Percentiles rank a stretch among this genome's conserved stretches.
These are phyloP conservation scores for Drosophila punjabiensis DNA, from an alignment of 1,140 invertebrate species.

Conservation along the genomic window DNA sequence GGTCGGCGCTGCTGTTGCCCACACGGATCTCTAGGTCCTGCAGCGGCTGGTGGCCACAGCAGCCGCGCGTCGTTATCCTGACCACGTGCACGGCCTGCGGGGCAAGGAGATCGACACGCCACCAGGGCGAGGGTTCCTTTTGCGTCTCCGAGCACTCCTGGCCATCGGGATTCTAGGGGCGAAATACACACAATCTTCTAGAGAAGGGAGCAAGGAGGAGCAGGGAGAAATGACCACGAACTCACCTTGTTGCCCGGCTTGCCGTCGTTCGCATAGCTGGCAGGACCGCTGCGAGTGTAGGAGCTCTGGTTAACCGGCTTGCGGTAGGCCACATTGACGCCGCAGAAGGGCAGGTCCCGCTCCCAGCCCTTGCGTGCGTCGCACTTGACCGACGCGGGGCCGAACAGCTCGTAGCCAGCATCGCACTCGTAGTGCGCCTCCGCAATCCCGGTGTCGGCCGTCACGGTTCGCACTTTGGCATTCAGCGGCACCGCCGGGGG, in stretches of 20 bases:
- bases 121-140: slow-evolving; percentile 95
- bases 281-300: slow-evolving; percentile 92
- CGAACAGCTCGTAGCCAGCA: slow-evolving; percentile 92
- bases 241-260: slow-evolving; percentile 87
- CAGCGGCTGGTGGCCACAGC: slow-evolving; percentile 95
- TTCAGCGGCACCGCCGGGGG: slow-evolving; percentile 94
- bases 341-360: slow-evolving; percentile 93
- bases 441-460: slow-evolving; percentile 78
- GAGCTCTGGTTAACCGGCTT: slow-evolving; percentile 96
- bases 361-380: slow-evolving; percentile 90
- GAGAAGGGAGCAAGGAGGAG: too few species aligned
- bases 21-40: slow-evolving; percentile 96
- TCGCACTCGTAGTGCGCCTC: slow-evolving; percentile 93
- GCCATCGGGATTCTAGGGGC: slow-evolving; percentile 91
- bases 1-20: slow-evolving; percentile 94
- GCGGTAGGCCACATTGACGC: slow-evolving; percentile 94
- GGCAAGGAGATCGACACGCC: slow-evolving; percentile 94
- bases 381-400: slow-evolving; percentile 88
- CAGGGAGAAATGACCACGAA: rapidly evolving
- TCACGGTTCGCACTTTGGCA: slow-evolving; percentile 88
- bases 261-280: slow-evolving; percentile 94
- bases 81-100: slow-evolving; percentile 94
- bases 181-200: background rate
- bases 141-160: slow-evolving; percentile 95
- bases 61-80: slow-evolving; percentile 93